Evolutionary conservation across 2,797 vertebrate genomes (phyloP).

Genomic region (Labroides dimidiatus): DNA sequence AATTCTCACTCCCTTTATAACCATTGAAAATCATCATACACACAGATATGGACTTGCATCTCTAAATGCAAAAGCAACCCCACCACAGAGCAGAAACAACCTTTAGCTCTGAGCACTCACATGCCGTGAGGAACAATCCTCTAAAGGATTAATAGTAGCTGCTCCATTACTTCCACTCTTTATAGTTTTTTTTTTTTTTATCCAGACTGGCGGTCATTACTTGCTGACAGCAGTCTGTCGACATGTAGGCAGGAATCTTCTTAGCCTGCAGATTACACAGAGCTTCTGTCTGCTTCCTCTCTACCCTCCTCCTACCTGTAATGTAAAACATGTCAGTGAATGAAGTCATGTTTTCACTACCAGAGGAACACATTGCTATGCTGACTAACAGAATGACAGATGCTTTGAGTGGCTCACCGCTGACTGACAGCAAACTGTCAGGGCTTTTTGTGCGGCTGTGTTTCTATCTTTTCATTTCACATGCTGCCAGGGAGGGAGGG

Average conservation of each 20-base stretch:
- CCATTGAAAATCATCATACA: not conserved
- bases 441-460: slow-evolving; percentile 65
- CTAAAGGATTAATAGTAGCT: slow-evolving; percentile 66
- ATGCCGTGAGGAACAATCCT: slow-evolving; percentile 50
- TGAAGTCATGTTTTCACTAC: slow-evolving; percentile 67
- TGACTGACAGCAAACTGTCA: slow-evolving; percentile 78
- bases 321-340: slow-evolving; percentile 53
- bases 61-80: slow-evolving; percentile 4
- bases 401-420: slow-evolving; percentile 64
- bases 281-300: slow-evolving; percentile 23
- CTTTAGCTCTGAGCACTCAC: slow-evolving; percentile 23
- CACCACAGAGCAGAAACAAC: slow-evolving; percentile 4
- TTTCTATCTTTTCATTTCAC: slow-evolving; percentile 68
- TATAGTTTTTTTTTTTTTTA: slow-evolving; percentile 27
- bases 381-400: slow-evolving; percentile 75
- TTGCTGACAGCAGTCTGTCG: slow-evolving; percentile 57
- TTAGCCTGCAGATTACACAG: slow-evolving; percentile 65
- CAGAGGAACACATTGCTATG: slow-evolving; percentile 62
- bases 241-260: slow-evolving; percentile 64
- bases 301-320: slow-evolving; percentile 33
- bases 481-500: slow-evolving; percentile 65
- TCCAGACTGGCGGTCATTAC: slow-evolving; percentile 64
- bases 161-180: slow-evolving; percentile 49
- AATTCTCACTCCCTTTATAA: not conserved
- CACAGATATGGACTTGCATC: not conserved